These are phyloP conservation scores for Hylaeus anthracinus DNA, from an alignment of 1,140 invertebrate species.

Conservation along the genomic window DNA sequence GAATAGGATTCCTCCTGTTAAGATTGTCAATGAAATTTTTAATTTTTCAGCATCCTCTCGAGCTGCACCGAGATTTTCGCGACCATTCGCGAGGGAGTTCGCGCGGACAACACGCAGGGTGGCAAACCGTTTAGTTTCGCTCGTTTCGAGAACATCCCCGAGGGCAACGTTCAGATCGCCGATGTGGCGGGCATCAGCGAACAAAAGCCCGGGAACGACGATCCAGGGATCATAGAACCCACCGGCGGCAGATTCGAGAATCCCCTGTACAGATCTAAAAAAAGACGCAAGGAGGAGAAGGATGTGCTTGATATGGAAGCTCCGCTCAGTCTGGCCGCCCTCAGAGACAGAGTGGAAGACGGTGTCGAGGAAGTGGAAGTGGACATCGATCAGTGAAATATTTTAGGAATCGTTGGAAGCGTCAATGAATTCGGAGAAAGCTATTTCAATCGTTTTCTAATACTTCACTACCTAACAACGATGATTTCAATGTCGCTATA, in stretches of 20 bases:
- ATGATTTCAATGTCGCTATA: too few relatives aligned
- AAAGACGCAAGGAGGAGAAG: constrained; percentile 38
- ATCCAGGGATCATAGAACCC: constrained; percentile 11
- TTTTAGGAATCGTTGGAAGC: too few relatives aligned
- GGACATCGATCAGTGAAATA: constrained; percentile 59
- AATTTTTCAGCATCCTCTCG: constrained; percentile 63
- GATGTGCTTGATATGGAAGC: constrained; percentile 60
- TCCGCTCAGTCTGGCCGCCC: constrained; percentile 63
- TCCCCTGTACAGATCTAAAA: constrained; percentile 74
- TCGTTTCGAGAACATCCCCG: constrained; percentile 75
- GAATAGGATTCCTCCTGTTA: background rate
- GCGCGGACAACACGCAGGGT: constrained; percentile 39
- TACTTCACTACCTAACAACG: too few relatives aligned
- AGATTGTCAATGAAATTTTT: background rate
- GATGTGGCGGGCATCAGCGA: constrained; percentile 60
- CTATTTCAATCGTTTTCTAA: too few relatives aligned
- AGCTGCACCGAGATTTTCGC: constrained; percentile 61
- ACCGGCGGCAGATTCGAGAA: constrained; percentile 74
- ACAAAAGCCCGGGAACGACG: constrained; percentile 40
- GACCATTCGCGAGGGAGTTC: constrained; percentile 56
- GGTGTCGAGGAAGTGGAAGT: constrained; percentile 64
- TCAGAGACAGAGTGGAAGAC: constrained; percentile 54
- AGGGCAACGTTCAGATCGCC: constrained; percentile 72
- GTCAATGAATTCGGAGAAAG: too few relatives aligned
- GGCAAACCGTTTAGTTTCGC: constrained; percentile 71